These are phyloP conservation scores for Copsychus sechellarum DNA, from an alignment of 2,113 vertebrate genomes.

Conservation along the genomic window DNA sequence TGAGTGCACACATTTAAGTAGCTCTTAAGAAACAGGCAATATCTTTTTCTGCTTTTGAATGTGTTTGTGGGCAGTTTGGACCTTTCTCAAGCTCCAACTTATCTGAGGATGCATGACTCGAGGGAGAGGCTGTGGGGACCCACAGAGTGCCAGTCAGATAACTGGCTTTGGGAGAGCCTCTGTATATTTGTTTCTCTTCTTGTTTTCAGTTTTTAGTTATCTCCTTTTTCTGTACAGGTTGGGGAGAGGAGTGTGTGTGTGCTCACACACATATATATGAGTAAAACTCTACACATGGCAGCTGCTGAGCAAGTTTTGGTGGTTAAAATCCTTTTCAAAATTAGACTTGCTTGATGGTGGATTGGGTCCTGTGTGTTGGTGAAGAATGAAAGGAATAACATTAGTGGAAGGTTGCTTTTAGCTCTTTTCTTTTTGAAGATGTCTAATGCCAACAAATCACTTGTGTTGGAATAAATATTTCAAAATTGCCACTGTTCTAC, in stretches of 20 bases:
- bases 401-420: not conserved
- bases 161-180: not conserved
- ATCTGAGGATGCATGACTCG: accelerated
- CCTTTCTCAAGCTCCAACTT: not conserved
- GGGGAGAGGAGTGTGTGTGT: accelerated
- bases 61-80: not conserved
- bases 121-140: not conserved
- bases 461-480: not conserved
- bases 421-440: not conserved
- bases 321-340: not conserved
- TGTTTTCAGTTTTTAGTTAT: not conserved
- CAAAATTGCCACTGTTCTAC: not conserved
- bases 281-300: not conserved
- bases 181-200: not conserved
- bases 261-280: accelerated
- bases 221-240: not conserved
- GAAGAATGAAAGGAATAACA: not conserved
- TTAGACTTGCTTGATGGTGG: not conserved
- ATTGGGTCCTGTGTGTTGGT: not conserved
- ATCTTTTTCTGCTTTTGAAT: not conserved
- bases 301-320: not conserved
- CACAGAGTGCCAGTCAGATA: not conserved
- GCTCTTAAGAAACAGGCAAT: not conserved
- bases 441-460: not conserved
- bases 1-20: not conserved